Base-by-base conservation (phyloP, 2,113 vertebrate species). In the Phyllopteryx taeniolatus region DNA sequence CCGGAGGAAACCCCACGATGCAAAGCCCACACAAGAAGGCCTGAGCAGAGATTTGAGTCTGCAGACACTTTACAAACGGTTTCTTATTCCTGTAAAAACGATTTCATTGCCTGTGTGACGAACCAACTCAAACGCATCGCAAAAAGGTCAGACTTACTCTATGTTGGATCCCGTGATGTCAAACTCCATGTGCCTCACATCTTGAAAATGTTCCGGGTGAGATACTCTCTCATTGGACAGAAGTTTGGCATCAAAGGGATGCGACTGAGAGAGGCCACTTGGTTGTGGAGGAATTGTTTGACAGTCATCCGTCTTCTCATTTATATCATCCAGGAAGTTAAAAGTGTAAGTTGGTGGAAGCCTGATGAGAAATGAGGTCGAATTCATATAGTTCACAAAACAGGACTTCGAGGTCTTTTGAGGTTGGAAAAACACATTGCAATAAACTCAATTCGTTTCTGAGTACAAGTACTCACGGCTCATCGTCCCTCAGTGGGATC, bases 161-260 rank as follows among this genome's bases (percentile, higher is more conserved):
- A 99, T 93, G 60, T 92, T 89, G 0, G 97, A 98, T 72, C 90
- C 94, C 0, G 81, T 62, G 53, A 98, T 74, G 67, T 99, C 95
- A 0, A 99, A 96, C 74, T 97, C 95, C 0, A 99, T 93, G 74
- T 92, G 95, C 13, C 97, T 94, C 10, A 98, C 96, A 0, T 99
- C 97, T 91, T 99, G 98, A 80, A 96, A 99, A 73, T 99, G 97
- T 0, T 79, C 84, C 0, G 53, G 62, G 10, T 94, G 89, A 0
- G 97, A 98, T 14, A 99, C 87, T 53, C 96, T 91, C 64, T 66
- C 82, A 54, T 95, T 99, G 84, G 84, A 89, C 57, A 96, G 33
- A 84, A 99, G 0, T 6, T 11, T 87, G 8, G 95, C 95, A 47
- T 75, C 9, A 14, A 96, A 97, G 1, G 95, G 94, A 2, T 62